These are phyloP conservation scores for Xiphophorus birchmanni DNA, from an alignment of 2,797 vertebrate species.

Conservation along the genomic window DNA sequence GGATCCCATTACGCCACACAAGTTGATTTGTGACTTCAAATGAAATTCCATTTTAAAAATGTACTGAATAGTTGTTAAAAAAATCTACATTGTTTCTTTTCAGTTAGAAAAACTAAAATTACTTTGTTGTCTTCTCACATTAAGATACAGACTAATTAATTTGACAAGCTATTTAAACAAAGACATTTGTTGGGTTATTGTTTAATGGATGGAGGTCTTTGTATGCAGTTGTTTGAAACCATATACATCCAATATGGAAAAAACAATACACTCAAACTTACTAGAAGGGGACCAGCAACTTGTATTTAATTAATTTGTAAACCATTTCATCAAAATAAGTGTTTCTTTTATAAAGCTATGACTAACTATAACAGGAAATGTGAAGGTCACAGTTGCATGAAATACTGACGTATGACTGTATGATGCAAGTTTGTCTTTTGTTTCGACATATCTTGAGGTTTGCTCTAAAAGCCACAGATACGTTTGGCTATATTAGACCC, in stretches of 20 bases:
- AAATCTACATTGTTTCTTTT: neutral
- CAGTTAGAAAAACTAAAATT: neutral
- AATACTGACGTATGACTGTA: slow-evolving; percentile 35
- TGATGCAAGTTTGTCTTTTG: slow-evolving; percentile 41
- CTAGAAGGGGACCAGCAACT: slow-evolving; percentile 10
- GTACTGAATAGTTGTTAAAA: neutral
- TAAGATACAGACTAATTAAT: neutral
- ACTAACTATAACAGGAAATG: slow-evolving; percentile 31
- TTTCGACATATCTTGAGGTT: slow-evolving; percentile 37
- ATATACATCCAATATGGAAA: neutral
- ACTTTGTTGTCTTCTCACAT: neutral
- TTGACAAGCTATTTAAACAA: neutral
- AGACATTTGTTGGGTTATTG: neutral
- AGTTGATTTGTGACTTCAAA: neutral
- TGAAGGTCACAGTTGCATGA: slow-evolving; percentile 42
- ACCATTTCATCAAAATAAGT: slow-evolving; percentile 11
- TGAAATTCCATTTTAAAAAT: neutral
- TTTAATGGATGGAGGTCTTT: neutral
- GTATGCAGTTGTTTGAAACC: slow-evolving; percentile 2
- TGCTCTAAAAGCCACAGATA: slow-evolving; percentile 7
- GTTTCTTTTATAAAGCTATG: slow-evolving; percentile 15
- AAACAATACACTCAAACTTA: neutral
- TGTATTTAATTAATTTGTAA: slow-evolving; percentile 42
- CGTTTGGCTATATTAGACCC: slow-evolving; percentile 5
- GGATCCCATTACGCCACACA: neutral